Base-by-base conservation (phyloP, 2,888 invertebrate genomes). In the Raillietiella orientalis region DNA sequence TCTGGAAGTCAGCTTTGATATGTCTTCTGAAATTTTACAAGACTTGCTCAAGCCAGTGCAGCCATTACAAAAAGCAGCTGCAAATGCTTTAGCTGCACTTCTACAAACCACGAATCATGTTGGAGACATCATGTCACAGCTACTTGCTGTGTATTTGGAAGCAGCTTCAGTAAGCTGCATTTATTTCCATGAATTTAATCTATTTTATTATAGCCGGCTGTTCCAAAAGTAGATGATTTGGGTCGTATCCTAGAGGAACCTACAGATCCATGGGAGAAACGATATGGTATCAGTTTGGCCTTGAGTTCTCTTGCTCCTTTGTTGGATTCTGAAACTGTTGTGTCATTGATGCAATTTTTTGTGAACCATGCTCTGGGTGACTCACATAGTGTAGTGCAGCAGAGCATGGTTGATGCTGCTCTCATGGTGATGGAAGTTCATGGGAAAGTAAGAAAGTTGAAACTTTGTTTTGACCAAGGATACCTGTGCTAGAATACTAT, bases 391-490 rank as follows among this genome's bases (percentile, higher is more conserved):
- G 53, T 55, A 20, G 52, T 53, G 5, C 59, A 82, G 28, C 67
- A 65, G 14, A 66, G 74, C 45, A 90, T 96, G 87, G 54, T 87
- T 29, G 65, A 66, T 33, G 82, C 90, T 9, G 87, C 90, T n/a
- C 59, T 84, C 34, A 67, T 67, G 25, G 62, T 75, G 31, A 75
- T 93, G 3, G 72, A 84, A 42, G 52, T 70, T 28, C 87, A 93
- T 47, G 93, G 93, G 16, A 82, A 79, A 53, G 67, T 65, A 33
- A 27, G 25, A 19, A 8, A 19, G n/a, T n/a, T n/a, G n/a, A n/a
- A n/a, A n/a, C n/a, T 6, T 8, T 17, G 6, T n/a, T 17, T 6
- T 17, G 19, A 6, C n/a, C n/a, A n/a, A n/a, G n/a, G 22, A 8
- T 5, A 3, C 6, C 13, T 9, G 10, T 26, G 36, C 5, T 37